Percentiles rank a stretch among this genome's conserved stretches.
These are phyloP conservation scores for Micromussa lordhowensis DNA, from an alignment of 92 coral and sea anemone genomes.

Conservation along the genomic window DNA sequence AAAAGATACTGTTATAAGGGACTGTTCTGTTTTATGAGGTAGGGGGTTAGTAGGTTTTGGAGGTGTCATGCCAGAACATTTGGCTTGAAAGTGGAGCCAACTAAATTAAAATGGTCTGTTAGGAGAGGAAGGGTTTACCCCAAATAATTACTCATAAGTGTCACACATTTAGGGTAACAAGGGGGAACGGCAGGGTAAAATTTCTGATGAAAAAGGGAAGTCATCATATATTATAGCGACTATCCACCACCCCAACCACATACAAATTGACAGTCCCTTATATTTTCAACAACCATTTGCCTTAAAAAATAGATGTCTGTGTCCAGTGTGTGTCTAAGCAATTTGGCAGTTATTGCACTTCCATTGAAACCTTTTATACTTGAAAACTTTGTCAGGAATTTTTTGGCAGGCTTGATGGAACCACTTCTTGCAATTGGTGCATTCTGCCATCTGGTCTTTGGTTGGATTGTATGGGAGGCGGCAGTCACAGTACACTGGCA, in stretches of 20 bases:
- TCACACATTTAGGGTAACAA: not conserved
- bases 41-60: not conserved
- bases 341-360: slow-evolving; percentile 2
- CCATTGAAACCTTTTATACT: slow-evolving; percentile 17
- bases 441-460: slow-evolving; percentile 54
- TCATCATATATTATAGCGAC: no score
- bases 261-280: not conserved
- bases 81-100: slow-evolving; percentile 1
- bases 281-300: not conserved
- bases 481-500: slow-evolving; percentile 37
- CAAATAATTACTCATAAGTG: not conserved
- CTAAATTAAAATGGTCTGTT: not conserved
- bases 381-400: no score
- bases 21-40: not conserved
- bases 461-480: slow-evolving; percentile 19
- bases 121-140: not conserved
- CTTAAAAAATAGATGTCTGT: not conserved
- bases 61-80: not conserved
- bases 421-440: slow-evolving; percentile 39
- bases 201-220: no score
- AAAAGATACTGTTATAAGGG: slow-evolving; percentile 1
- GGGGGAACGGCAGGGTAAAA: no score
- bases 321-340: not conserved
- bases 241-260: not conserved
- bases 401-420: slow-evolving; percentile 37